Conservation (phyloP, 2,888 invertebrate genomes). For the Nomada hirtipes region DNA sequence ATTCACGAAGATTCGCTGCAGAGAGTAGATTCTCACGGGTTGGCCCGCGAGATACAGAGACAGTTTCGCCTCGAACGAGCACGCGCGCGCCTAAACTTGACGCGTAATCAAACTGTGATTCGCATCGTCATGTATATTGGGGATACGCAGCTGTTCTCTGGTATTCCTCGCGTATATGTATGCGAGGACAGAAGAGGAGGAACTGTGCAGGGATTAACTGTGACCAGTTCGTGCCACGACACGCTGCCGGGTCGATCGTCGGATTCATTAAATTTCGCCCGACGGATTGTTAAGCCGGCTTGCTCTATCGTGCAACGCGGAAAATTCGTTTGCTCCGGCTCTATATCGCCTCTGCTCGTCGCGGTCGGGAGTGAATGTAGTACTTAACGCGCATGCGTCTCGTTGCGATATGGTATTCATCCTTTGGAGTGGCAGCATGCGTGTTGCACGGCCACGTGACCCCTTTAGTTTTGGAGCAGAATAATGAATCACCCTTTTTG, state of each 20-base stretch:
- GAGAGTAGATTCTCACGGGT: neutral
- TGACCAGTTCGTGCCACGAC: constrained; percentile 74
- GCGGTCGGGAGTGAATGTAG: constrained; percentile 36
- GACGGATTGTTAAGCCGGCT: constrained; percentile 1
- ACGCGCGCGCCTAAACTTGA: constrained; percentile 22
- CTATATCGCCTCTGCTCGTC: constrained; percentile 1
- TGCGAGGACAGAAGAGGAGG: constrained; percentile 55
- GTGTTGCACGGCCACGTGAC: constrained; percentile 59
- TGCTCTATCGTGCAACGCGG: neutral
- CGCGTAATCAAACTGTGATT: constrained; percentile 55
- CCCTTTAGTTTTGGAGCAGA: constrained; percentile 15
- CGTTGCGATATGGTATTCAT: constrained; percentile 20
- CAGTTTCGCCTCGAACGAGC: neutral
- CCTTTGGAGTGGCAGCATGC: constrained; percentile 39
- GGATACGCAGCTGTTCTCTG: constrained; percentile 51
- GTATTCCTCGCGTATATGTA: constrained; percentile 50
- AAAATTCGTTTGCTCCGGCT: constrained; percentile 14
- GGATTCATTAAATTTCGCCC: constrained; percentile 56
- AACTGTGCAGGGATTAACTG: constrained; percentile 63
- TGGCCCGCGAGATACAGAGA: neutral
- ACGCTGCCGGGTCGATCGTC: constrained; percentile 70
- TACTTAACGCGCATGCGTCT: constrained; percentile 53
- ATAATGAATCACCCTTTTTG: constrained; percentile 36
- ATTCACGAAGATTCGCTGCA: neutral
- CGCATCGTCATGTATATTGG: constrained; percentile 47